Evolutionary conservation across 2,113 vertebrate genomes (phyloP).

Genomic region (Piaya cayana): DNA sequence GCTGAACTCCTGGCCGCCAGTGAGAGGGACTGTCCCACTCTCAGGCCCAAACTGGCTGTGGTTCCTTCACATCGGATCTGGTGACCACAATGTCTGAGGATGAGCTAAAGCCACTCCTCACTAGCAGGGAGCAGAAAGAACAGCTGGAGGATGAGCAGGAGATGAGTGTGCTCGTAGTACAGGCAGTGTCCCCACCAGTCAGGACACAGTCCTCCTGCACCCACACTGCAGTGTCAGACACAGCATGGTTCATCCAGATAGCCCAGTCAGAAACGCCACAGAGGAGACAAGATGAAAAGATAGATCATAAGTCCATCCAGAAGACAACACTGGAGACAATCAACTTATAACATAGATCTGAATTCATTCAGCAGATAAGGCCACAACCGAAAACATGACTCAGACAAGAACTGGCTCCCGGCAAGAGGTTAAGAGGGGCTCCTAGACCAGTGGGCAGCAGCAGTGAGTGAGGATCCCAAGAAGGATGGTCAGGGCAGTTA

Average conservation of each 20-base stretch:
- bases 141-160: neutral
- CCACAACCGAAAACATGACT: neutral
- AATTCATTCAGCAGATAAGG: neutral
- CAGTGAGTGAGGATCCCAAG: neutral
- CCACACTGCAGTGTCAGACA: neutral
- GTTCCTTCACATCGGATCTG: neutral
- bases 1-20: neutral
- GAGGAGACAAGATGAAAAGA: neutral
- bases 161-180: rapidly evolving
- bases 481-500: neutral
- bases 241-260: neutral
- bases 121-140: neutral
- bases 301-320: neutral
- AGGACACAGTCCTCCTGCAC: neutral
- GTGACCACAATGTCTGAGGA: rapidly evolving
- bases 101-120: neutral
- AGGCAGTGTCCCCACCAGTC: neutral
- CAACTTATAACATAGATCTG: neutral
- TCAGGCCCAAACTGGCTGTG: too few species aligned
- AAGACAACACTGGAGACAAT: neutral
- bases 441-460: neutral
- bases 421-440: neutral
- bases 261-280: neutral
- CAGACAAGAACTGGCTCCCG: neutral
- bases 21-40: neutral